Conservation (phyloP, 2,888 invertebrate species). For the Stenolophus ochropezus region DNA sequence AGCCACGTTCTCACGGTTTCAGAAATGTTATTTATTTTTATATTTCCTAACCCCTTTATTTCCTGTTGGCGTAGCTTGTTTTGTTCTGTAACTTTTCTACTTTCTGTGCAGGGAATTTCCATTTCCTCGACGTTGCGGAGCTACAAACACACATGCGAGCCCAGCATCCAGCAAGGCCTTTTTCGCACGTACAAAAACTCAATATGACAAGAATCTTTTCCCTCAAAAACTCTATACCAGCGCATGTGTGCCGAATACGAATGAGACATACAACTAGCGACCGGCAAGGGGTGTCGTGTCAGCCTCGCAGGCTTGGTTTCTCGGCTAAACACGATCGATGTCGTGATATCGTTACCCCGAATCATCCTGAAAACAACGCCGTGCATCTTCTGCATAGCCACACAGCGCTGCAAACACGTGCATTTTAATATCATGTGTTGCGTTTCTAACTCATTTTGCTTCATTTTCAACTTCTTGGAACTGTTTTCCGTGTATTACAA, state of each 20-base stretch:
- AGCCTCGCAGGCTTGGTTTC: constrained; percentile 20
- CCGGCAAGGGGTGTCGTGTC: neutral
- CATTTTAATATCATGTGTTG: too few relatives aligned
- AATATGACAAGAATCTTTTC: constrained; percentile 58
- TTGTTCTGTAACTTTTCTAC: constrained; percentile 51
- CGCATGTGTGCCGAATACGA: constrained; percentile 54
- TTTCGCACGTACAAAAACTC: constrained; percentile 58
- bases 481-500: too few relatives aligned
- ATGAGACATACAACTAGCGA: constrained; percentile 31
- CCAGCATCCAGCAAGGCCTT: constrained; percentile 37
- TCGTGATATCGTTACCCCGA: constrained; percentile 47
- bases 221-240: constrained; percentile 51
- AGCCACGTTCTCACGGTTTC: constrained; percentile 23
- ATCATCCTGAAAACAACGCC: constrained; percentile 26
- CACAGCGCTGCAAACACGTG: too few relatives aligned
- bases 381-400: constrained; percentile 21
- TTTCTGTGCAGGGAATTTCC: constrained; percentile 49
- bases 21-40: constrained; percentile 47
- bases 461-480: too few relatives aligned
- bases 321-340: constrained; percentile 52
- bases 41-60: constrained; percentile 48
- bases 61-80: constrained; percentile 48
- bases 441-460: too few relatives aligned
- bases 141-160: constrained; percentile 40
- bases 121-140: constrained; percentile 24